Percentiles rank a stretch among this genome's conserved stretches.
These are phyloP conservation scores for Sinocyclocheilus anophthalmus DNA, from an alignment of 2,113 vertebrate species.

Conservation along the genomic window DNA sequence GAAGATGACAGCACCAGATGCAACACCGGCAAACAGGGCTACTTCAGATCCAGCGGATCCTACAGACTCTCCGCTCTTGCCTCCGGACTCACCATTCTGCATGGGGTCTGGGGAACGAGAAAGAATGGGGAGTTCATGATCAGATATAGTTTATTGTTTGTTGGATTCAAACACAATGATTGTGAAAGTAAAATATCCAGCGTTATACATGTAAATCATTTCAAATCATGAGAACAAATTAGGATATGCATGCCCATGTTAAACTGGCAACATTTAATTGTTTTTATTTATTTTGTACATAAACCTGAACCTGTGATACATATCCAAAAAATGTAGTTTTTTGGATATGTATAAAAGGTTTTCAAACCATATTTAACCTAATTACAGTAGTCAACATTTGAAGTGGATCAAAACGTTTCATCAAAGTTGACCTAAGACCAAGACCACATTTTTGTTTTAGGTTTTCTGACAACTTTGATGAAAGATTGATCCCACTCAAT, in stretches of 20 bases:
- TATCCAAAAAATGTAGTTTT: not conserved
- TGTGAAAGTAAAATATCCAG: not conserved
- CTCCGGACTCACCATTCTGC: conserved; percentile 72
- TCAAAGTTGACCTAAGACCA: no score
- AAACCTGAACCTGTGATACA: not conserved
- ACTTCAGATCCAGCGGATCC: conserved; percentile 83
- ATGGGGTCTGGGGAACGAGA: conserved; percentile 52
- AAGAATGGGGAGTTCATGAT: not conserved
- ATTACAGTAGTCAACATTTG: no score
- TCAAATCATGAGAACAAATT: not conserved
- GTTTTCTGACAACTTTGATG: no score
- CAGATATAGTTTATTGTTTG: not conserved
- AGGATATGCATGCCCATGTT: not conserved
- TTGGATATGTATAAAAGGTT: no score
- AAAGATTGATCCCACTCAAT: no score
- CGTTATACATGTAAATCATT: not conserved
- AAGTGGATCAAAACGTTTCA: no score
- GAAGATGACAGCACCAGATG: conserved; percentile 86
- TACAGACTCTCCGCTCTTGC: conserved; percentile 77
- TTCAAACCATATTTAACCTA: no score
- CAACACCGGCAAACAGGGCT: conserved; percentile 87
- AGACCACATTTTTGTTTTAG: no score
- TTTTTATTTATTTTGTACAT: not conserved
- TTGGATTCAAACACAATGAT: not conserved
- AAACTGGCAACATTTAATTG: not conserved